Evolutionary conservation across 2,888 invertebrate species (phyloP).

Genomic region (Polydesmus complanatus): DNA sequence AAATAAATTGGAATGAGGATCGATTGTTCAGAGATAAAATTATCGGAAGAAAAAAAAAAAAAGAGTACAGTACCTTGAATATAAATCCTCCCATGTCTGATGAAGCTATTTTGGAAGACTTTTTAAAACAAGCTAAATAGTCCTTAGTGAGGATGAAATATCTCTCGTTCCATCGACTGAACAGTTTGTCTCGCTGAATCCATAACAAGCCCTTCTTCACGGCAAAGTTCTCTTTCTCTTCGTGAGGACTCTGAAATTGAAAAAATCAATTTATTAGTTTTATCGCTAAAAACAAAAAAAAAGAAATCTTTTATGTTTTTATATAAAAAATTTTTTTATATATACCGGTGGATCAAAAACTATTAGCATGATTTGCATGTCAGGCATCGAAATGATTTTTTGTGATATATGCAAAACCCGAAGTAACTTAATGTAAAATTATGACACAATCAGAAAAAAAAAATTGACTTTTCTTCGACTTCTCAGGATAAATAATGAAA

Average conservation of each 20-base stretch:
- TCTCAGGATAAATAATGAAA: too few relatives aligned
- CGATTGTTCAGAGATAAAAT: neutral
- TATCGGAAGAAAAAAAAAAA: neutral
- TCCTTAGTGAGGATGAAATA: conserved; percentile 50
- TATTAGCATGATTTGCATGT: neutral
- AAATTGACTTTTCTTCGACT: too few relatives aligned
- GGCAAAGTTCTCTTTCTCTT: conserved; percentile 27
- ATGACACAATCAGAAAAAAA: too few relatives aligned
- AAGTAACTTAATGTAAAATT: too few relatives aligned
- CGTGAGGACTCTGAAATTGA: conserved; percentile 13
- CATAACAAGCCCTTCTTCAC: conserved; percentile 49
- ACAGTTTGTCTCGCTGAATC: conserved; percentile 49
- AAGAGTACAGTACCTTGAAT: conserved; percentile 42
- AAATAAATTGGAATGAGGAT: conserved; percentile 28
- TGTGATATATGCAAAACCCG: too few relatives aligned
- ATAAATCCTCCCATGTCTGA: conserved; percentile 54
- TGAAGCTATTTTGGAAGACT: conserved; percentile 40
- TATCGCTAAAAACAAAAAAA: neutral
- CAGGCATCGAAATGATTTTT: neutral
- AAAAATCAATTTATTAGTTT: neutral
- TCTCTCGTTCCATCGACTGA: conserved; percentile 52
- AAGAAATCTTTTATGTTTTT: too few relatives aligned
- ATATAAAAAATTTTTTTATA: too few relatives aligned
- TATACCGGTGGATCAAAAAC: neutral
- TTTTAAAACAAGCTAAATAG: conserved; percentile 50